Conservation (phyloP, 2,113 vertebrate species). For the Etia nguti region DNA sequence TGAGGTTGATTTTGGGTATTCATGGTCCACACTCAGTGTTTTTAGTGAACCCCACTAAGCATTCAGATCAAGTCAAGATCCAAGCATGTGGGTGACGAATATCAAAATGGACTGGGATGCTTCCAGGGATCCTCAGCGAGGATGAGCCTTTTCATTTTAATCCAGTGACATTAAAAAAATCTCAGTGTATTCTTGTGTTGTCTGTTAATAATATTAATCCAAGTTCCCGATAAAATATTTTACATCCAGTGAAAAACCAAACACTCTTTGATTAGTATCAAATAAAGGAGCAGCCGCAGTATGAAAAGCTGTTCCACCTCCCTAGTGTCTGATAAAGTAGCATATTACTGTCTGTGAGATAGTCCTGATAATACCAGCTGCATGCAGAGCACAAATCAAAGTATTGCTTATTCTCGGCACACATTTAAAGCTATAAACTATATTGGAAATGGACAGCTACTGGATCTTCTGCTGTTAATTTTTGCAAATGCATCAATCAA, state of each 20-base stretch:
- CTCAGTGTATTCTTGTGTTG: background rate
- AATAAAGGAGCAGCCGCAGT: conserved; percentile 3
- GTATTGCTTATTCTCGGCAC: conserved; percentile 38
- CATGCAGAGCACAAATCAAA: conserved; percentile 32
- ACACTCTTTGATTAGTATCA: conserved; percentile 1
- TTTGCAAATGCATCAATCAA: background rate
- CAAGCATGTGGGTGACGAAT: background rate
- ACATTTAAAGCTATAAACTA: conserved; percentile 17
- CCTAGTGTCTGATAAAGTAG: conserved; percentile 13
- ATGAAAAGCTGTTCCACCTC: background rate
- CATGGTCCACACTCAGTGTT: background rate
- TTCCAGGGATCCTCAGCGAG: background rate
- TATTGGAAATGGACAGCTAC: conserved; percentile 1
- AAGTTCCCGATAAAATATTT: background rate
- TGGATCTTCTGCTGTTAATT: background rate
- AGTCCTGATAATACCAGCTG: conserved; percentile 5
- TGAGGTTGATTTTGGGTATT: background rate
- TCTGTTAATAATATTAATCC: background rate
- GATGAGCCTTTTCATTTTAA: background rate
- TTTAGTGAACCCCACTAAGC: background rate
- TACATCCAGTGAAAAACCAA: background rate
- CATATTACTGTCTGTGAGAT: conserved; percentile 24
- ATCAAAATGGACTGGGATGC: background rate
- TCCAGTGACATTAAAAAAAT: background rate
- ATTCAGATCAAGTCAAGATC: background rate